Conservation (phyloP, 2,888 invertebrate genomes). For the Miltochrista miniata region DNA sequence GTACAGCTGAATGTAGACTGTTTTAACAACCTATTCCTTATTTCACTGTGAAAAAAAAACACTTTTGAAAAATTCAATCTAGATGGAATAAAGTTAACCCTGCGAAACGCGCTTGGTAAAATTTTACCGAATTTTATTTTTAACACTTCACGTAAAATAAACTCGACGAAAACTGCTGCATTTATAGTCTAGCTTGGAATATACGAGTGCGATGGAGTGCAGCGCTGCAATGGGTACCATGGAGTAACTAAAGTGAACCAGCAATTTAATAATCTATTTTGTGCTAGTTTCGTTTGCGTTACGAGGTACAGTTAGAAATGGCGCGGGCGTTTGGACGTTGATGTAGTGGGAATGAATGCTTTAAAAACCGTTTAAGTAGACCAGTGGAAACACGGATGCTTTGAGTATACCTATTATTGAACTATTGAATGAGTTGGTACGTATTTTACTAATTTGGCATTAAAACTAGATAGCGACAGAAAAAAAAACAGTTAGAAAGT, state of each 20-base stretch:
- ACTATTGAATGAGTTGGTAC: too few species aligned
- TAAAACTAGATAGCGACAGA: too few species aligned
- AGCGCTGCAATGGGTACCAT: slow-evolving; percentile 27
- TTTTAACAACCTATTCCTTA: slow-evolving; percentile 14
- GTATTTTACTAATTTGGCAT: too few species aligned
- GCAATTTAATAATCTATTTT: slow-evolving; percentile 70
- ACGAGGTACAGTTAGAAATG: slow-evolving; percentile 4
- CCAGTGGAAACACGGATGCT: too few species aligned
- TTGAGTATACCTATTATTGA: too few species aligned
- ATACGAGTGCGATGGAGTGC: slow-evolving; percentile 38
- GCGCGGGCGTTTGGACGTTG: slow-evolving; percentile 7
- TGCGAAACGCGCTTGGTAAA: slow-evolving; percentile 19
- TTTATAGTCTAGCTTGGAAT: slow-evolving; percentile 45
- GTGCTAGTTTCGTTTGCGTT: slow-evolving; percentile 31
- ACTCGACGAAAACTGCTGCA: slow-evolving; percentile 41
- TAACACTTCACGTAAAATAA: slow-evolving; percentile 41
- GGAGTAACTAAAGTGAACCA: slow-evolving; percentile 50
- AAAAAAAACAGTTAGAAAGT: too few species aligned
- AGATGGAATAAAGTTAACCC: slow-evolving; percentile 30
- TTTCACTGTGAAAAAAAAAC: slow-evolving; percentile 24
- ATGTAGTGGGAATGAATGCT: too few species aligned
- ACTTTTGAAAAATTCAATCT: slow-evolving; percentile 27
- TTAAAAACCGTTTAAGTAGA: too few species aligned
- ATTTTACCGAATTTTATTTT: slow-evolving; percentile 42
- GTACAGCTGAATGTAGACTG: background rate